Conservation (phyloP, 2,113 vertebrate species). For the Lutjanus erythropterus region DNA sequence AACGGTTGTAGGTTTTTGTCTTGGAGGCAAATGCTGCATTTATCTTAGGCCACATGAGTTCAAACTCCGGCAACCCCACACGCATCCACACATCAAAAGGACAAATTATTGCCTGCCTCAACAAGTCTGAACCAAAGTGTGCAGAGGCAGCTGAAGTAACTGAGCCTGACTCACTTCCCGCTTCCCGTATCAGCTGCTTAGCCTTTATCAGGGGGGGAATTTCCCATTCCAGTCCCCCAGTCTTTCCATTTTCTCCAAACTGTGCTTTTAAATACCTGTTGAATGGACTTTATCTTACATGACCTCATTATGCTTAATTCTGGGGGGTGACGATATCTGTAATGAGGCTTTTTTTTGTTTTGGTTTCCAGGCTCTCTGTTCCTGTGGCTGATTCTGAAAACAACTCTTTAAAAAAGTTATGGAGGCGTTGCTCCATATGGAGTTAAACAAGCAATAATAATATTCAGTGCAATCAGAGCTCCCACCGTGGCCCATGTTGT, state of each 20-base stretch:
- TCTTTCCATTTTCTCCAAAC: constrained; percentile 31
- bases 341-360: constrained; percentile 11
- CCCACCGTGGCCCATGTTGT: constrained; percentile 39
- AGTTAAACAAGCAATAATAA: constrained; percentile 69
- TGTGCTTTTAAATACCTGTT: constrained; percentile 42
- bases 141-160: constrained; percentile 55
- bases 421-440: constrained; percentile 56
- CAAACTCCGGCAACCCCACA: constrained; percentile 35
- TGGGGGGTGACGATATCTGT: not conserved
- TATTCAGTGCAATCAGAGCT: constrained; percentile 62
- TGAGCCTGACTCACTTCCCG: constrained; percentile 79
- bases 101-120: constrained; percentile 61
- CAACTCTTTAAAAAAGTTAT: constrained; percentile 66
- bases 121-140: constrained; percentile 72
- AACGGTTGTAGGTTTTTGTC: constrained; percentile 30
- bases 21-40: constrained; percentile 39
- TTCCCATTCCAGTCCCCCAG: no score
- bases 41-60: constrained; percentile 25
- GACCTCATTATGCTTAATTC: not conserved
- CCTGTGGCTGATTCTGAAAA: constrained; percentile 51
- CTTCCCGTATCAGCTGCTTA: constrained; percentile 74
- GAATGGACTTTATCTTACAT: constrained; percentile 2
- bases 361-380: constrained; percentile 14
- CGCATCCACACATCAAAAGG: constrained; percentile 59
- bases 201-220: constrained; percentile 66